Evolutionary conservation across 1,140 invertebrate genomes (phyloP).

Genomic region (Liolophura sinensis): DNA sequence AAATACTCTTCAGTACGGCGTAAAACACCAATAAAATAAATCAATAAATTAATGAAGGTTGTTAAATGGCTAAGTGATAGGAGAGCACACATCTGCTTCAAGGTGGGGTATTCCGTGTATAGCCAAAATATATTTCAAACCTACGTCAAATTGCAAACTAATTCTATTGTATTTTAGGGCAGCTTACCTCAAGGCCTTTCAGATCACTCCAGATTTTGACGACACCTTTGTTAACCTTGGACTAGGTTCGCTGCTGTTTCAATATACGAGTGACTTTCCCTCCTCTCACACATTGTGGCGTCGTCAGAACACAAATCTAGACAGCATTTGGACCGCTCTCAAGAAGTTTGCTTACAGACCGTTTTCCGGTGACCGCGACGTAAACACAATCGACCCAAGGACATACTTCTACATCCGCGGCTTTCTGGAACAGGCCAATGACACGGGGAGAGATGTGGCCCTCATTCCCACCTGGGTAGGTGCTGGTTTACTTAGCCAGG

Average conservation of each 20-base stretch:
- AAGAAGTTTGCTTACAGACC: slow-evolving; percentile 47
- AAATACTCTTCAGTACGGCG: too few relatives aligned
- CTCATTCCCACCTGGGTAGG: slow-evolving; percentile 49
- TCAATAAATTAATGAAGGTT: too few relatives aligned
- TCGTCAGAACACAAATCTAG: slow-evolving; percentile 35
- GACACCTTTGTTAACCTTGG: slow-evolving; percentile 54
- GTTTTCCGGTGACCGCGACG: slow-evolving; percentile 28
- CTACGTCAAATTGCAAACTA: too few relatives aligned
- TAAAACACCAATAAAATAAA: too few relatives aligned
- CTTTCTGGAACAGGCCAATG: slow-evolving; percentile 29
- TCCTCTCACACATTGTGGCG: slow-evolving; percentile 27
- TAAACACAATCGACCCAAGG: slow-evolving; percentile 46
- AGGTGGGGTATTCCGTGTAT: too few relatives aligned
- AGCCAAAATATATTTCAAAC: too few relatives aligned
- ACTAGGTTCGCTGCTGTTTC: slow-evolving; percentile 32
- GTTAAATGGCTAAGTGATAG: too few relatives aligned
- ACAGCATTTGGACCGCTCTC: slow-evolving; percentile 33
- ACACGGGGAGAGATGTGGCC: slow-evolving; percentile 28
- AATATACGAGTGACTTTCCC: slow-evolving; percentile 22
- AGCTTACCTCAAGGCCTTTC: slow-evolving; percentile 34
- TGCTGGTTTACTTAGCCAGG: too few relatives aligned
- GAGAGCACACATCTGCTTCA: too few relatives aligned
- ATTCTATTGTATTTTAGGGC: slow-evolving; percentile 11
- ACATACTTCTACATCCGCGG: slow-evolving; percentile 41
- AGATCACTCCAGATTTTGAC: slow-evolving; percentile 53